Base-by-base conservation (phyloP, 1,140 invertebrate genomes). In the Temnothorax nylanderi region DNA sequence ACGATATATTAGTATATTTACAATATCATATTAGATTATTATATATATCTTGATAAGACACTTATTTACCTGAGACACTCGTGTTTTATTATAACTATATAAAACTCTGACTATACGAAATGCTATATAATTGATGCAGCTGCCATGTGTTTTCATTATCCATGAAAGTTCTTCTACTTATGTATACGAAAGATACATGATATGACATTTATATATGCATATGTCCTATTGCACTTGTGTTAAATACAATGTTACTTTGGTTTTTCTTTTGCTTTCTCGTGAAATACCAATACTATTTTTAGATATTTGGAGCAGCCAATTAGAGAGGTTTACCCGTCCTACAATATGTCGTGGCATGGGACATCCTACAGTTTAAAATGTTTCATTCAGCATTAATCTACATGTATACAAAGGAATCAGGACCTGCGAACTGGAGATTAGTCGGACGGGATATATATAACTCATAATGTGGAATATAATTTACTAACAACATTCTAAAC, bases 291-390 rank as follows among this genome's bases (percentile, higher is more conserved):
- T 87, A 88, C 78, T 88, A 90, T 90, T 91, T 89, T 87, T 91
- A 91, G 90, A 91, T 91, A 88, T 88, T 90, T 85, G 80, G 85
- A 91, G 88, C 90, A 74, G 90, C 90, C 87, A 91, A 51, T 87
- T 91, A 71, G 84, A 89, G 84, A 80, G 37, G 85, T 77, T 85
- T 91, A 87, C 75, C 82, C 64, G 77, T 80, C 65, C 85, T 91
- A 77, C 85, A 47, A 81, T 91, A 85, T 86, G 64, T 84, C 56
- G 49, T 78, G 65, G 41, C 87, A 81, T 62, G 72, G 77, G n/a
- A 75, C 37, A 89, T 76, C 78, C 78, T 76, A 78, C 80, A 49
- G 32, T 81, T 87, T 90, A 81, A 87, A 87, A 84, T 80, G 18
- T 88, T 88, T 91, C 71, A 88, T 88, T 88, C 89, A 90, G 89